Conservation (phyloP, 2,797 vertebrate genomes). For the Enteromius afrohamiltoni region DNA sequence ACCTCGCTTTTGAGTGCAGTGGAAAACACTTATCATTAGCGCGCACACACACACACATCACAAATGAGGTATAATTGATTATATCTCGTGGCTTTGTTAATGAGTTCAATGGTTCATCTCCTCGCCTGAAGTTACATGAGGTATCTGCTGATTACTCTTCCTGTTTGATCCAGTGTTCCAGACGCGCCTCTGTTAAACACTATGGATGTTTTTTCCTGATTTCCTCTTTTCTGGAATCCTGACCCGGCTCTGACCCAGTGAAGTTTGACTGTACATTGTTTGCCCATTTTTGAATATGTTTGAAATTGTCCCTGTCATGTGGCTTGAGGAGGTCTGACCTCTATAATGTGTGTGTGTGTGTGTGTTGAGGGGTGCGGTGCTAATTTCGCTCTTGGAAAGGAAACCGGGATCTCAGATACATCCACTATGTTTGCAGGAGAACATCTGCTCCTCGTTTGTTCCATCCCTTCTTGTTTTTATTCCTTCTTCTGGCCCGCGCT, state of each 20-base stretch:
- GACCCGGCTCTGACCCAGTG: slow-evolving; percentile 19
- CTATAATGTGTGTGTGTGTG: slow-evolving; percentile 14
- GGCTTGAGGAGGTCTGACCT: slow-evolving; percentile 32
- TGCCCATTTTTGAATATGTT: slow-evolving; percentile 40
- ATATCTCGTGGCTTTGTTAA: slow-evolving; percentile 28
- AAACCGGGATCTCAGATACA: slow-evolving; percentile 60
- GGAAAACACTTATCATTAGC: slow-evolving; percentile 16
- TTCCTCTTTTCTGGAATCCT: slow-evolving; percentile 40
- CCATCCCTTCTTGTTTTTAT: slow-evolving; percentile 67
- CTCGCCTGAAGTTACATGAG: slow-evolving; percentile 23
- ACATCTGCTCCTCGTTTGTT: slow-evolving; percentile 79
- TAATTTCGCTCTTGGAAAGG: slow-evolving; percentile 59
- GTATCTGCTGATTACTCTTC: slow-evolving; percentile 48
- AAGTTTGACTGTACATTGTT: slow-evolving; percentile 24
- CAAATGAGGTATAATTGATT: slow-evolving; percentile 27
- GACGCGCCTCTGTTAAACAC: slow-evolving; percentile 18
- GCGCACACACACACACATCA: background rate
- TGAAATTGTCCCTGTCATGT: slow-evolving; percentile 29
- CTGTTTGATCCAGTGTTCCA: slow-evolving; percentile 39
- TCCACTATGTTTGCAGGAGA: slow-evolving; percentile 63
- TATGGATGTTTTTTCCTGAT: slow-evolving; percentile 38
- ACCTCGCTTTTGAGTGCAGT: background rate
- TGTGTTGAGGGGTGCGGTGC: slow-evolving; percentile 45
- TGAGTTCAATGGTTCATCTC: slow-evolving; percentile 42
- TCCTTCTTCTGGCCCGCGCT: slow-evolving; percentile 64